A percentile compares a stretch with the other conserved stretches of the same genome.
Evolutionary conservation across 2,797 vertebrate species (phyloP).

Genomic region (Bovichtus variegatus): DNA sequence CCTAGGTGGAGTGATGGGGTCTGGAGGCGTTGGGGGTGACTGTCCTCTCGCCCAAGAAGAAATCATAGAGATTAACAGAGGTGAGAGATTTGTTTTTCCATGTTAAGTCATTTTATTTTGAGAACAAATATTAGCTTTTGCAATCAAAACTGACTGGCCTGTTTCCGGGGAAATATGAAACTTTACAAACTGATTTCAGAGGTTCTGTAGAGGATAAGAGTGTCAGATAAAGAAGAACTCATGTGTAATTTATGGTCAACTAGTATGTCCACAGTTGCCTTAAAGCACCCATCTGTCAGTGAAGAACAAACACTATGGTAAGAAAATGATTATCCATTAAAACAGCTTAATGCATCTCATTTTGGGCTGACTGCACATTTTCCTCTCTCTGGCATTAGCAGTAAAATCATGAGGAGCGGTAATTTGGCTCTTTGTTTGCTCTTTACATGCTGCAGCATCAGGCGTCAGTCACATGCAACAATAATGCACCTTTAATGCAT

Average conservation of each 20-base stretch:
- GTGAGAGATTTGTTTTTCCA: constrained; percentile 72
- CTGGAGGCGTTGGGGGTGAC: constrained; percentile 86
- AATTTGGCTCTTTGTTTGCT: constrained; percentile 38
- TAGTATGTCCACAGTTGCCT: constrained; percentile 65
- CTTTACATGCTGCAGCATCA: constrained; percentile 43
- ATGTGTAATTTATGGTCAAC: constrained; percentile 79
- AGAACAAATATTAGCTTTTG: background rate
- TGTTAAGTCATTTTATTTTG: background rate
- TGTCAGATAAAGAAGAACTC: constrained; percentile 51
- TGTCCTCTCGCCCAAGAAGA: constrained; percentile 96
- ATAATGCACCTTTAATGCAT: constrained; percentile 74
- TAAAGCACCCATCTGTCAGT: constrained; percentile 72
- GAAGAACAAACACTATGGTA: constrained; percentile 66
- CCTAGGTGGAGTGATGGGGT: constrained; percentile 96
- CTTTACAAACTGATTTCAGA: background rate
- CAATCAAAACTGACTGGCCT: background rate
- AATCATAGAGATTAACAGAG: constrained; percentile 95
- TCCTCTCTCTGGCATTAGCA: constrained; percentile 54
- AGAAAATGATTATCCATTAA: constrained; percentile 72
- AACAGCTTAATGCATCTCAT: constrained; percentile 69
- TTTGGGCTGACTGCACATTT: constrained; percentile 66
- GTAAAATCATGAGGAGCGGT: constrained; percentile 34
- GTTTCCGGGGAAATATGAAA: background rate
- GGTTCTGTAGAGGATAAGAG: constrained; percentile 18
- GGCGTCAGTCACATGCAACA: constrained; percentile 45